Evolutionary conservation across 2,888 invertebrate genomes (phyloP), one percentile per base, ranked within the genome.

Genomic region (Ophioninae sp.): DNA sequence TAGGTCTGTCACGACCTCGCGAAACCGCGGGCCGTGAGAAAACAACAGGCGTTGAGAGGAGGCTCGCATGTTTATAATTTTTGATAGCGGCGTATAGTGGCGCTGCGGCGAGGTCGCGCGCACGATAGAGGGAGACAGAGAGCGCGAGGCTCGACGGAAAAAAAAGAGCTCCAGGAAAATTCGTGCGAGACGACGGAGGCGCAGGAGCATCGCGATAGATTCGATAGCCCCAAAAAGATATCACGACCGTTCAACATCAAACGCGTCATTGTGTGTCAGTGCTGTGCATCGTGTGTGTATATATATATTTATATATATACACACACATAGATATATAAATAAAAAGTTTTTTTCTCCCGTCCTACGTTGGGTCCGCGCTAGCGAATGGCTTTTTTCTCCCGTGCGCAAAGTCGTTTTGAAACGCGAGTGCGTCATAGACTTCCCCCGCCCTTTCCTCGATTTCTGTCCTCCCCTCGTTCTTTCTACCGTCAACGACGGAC

Each of bases 391-490:
- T 78, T 82, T 75, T 73, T 79, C 78, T 72, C 61, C 61, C 50
- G 57, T 59, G 67, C 56, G 41, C 59, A 57, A 72, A 79, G 65
- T 79, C 79, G 61, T 73, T 79, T 79, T 74, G 56, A 76, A 83
- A 76, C 70, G 76, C 79, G 79, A 79, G 82, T 84, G 81, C 81
- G 84, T 84, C 84, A 84, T 84, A 81, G 73, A 64, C 13, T 21
- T 41, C 62, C 78, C 77, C 67, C 68, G 17, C 68, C 72, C 77
- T 21, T 57, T 50, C 6, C 23, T 21, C 20, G 59, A 50, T 67
- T 39, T 72, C 57, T 70, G 59, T 30, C 64, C 64, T 41, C 64
- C 64, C 21, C 50, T 44, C 23, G n/a, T 23, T 64, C 44, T 20
- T 13, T 39, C 30, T 7, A 57, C 65, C 67, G 20, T 67, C 59